These are phyloP conservation scores for Alfaro cultratus DNA, from an alignment of 2,797 vertebrate species.

Conservation along the genomic window DNA sequence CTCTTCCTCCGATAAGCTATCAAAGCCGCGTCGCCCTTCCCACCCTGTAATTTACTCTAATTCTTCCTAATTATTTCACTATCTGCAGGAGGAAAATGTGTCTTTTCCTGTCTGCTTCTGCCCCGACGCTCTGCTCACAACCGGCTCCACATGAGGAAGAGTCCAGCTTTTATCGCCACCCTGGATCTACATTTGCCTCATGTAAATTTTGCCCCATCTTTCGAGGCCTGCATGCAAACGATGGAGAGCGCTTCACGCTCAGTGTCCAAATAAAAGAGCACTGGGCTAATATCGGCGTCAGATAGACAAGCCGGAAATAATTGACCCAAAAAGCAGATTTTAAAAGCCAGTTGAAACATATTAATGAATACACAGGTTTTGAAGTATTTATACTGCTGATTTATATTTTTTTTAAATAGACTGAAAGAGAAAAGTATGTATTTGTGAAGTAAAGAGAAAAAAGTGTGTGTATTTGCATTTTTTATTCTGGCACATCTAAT, in stretches of 20 bases:
- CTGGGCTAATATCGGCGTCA: neutral
- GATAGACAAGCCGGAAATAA: neutral
- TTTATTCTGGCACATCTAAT: neutral
- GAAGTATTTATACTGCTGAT: neutral
- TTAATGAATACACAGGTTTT: neutral
- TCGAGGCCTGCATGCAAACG: constrained; percentile 49
- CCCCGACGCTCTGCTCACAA: constrained; percentile 4
- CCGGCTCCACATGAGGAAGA: neutral
- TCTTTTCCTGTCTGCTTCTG: constrained; percentile 57
- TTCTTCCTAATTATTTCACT: constrained; percentile 70
- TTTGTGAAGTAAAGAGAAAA: too few species aligned
- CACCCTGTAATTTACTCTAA: constrained; percentile 78
- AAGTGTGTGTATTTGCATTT: neutral
- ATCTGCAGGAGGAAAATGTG: constrained; percentile 64
- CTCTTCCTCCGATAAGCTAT: constrained; percentile 67
- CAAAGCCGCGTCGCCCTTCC: constrained; percentile 47
- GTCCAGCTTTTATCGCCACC: constrained; percentile 1
- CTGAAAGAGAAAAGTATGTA: neutral
- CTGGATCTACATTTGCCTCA: constrained; percentile 40
- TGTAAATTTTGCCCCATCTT: constrained; percentile 41
- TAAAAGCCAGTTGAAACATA: neutral
- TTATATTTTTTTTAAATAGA: neutral
- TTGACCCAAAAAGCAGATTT: neutral
- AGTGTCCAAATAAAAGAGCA: neutral
- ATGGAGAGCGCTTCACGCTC: neutral